Evolutionary conservation across 2,888 invertebrate species (phyloP).

Genomic region (Dusona sp.): DNA sequence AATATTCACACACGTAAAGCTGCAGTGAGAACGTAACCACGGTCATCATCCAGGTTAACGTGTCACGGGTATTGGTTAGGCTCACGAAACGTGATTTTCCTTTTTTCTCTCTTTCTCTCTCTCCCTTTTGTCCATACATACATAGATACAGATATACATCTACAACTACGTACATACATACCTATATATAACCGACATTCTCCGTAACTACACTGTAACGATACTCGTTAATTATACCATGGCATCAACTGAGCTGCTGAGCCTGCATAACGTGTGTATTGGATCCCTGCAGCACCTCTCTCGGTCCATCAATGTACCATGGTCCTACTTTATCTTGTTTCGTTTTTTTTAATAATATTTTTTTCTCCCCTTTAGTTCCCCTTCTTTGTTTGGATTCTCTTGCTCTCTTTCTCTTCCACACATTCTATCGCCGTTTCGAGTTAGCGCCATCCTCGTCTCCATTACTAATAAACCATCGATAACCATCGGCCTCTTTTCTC

Average conservation of each 20-base stretch:
- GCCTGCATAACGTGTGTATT: constrained; percentile 49
- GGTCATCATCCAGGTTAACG: constrained; percentile 80
- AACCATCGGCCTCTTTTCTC: constrained; percentile 59
- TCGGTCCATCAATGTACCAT: constrained; percentile 41
- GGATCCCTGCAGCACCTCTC: constrained; percentile 54
- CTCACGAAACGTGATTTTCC: constrained; percentile 71
- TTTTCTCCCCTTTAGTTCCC: constrained; percentile 14
- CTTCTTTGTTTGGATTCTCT: constrained; percentile 14
- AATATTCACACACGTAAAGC: constrained; percentile 29
- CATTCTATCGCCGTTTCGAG: neutral
- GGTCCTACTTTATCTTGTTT: constrained; percentile 49
- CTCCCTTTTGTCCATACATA: neutral
- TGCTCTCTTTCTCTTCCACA: neutral
- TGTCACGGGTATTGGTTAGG: constrained; percentile 75
- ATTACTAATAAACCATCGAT: constrained; percentile 64
- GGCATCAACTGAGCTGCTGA: constrained; percentile 54
- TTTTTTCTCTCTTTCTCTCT: constrained; percentile 39
- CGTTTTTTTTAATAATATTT: neutral
- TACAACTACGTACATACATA: neutral
- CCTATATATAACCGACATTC: constrained; percentile 39
- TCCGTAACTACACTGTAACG: constrained; percentile 68
- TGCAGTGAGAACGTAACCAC: constrained; percentile 53
- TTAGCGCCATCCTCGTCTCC: constrained; percentile 43
- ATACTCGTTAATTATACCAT: constrained; percentile 70
- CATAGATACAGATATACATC: neutral